Evolutionary conservation across 2,888 invertebrate genomes (phyloP).

Genomic region (Hyposoter dolosus): DNA sequence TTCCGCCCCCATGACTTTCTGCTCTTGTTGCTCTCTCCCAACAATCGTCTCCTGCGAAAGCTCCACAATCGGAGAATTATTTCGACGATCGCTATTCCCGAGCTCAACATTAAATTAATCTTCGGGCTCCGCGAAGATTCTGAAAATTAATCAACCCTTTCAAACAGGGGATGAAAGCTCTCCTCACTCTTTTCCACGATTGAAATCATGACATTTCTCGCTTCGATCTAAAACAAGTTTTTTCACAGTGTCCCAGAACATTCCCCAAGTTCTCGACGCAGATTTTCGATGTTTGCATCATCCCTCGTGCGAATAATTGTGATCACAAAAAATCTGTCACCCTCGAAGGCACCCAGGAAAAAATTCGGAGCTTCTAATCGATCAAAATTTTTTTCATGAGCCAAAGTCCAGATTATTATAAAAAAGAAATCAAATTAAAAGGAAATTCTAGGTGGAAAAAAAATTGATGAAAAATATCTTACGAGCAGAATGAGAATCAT

Average conservation of each 20-base stretch:
- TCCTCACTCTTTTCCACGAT: not conserved
- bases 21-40: not conserved
- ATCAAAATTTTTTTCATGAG: not conserved
- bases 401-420: not conserved
- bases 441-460: no score
- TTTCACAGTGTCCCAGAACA: not conserved
- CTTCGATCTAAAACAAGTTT: not conserved
- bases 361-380: not conserved
- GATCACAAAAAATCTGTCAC: not conserved
- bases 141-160: constrained; percentile 7
- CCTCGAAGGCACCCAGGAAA: not conserved
- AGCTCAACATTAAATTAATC: not conserved
- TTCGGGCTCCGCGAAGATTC: not conserved
- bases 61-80: constrained; percentile 1
- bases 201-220: not conserved
- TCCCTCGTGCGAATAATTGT: not conserved
- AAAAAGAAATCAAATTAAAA: not conserved
- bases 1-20: not conserved
- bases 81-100: not conserved
- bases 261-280: not conserved
- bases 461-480: not conserved
- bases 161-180: not conserved
- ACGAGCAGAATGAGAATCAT: not conserved
- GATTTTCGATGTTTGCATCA: not conserved
- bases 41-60: not conserved